A percentile compares a stretch with the other conserved stretches of the same genome.
Conservation (phyloP, 2,113 vertebrate species). For the Onychorhynchus coronatus region DNA sequence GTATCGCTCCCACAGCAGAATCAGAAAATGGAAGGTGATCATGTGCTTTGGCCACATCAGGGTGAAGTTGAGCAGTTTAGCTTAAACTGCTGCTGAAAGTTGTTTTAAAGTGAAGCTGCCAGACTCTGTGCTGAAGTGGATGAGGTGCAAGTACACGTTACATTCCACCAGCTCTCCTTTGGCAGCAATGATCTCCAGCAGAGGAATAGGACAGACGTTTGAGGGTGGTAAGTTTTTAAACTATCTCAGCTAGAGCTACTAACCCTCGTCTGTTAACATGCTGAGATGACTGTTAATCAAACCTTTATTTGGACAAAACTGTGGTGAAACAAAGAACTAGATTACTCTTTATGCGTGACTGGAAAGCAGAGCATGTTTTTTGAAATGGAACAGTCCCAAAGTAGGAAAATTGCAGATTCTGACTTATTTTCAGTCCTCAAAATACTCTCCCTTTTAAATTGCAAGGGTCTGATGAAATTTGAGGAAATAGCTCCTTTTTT, state of each 20-base stretch:
- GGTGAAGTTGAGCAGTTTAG: slow-evolving; percentile 22
- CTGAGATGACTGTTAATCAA: slow-evolving; percentile 54
- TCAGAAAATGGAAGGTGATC: slow-evolving; percentile 47
- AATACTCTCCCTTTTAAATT: slow-evolving; percentile 18
- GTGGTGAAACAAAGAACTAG: slow-evolving; percentile 21
- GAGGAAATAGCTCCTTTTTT: slow-evolving; percentile 60
- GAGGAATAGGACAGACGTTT: slow-evolving; percentile 34
- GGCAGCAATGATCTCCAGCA: slow-evolving; percentile 38
- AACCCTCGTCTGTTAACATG: slow-evolving; percentile 30
- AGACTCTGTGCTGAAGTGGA: slow-evolving; percentile 43
- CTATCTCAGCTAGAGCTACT: slow-evolving; percentile 41
- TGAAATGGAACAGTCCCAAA: slow-evolving; percentile 29
- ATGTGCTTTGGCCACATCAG: slow-evolving; percentile 40
- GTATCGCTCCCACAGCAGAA: slow-evolving; percentile 5
- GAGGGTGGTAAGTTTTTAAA: slow-evolving; percentile 51
- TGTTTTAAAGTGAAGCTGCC: slow-evolving; percentile 49
- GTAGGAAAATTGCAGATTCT: slow-evolving; percentile 33
- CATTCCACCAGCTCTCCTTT: slow-evolving; percentile 50
- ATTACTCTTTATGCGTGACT: background rate
- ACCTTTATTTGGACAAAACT: slow-evolving; percentile 15
- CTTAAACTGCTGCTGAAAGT: slow-evolving; percentile 27
- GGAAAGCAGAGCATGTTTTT: slow-evolving; percentile 35
- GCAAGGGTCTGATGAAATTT: slow-evolving; percentile 31
- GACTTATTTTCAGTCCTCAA: slow-evolving; percentile 24
- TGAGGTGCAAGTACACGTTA: slow-evolving; percentile 25